phyloP scores from a whole-genome alignment of 2,888 invertebrate species.

The Caenorhabditis imperialis region DNA sequence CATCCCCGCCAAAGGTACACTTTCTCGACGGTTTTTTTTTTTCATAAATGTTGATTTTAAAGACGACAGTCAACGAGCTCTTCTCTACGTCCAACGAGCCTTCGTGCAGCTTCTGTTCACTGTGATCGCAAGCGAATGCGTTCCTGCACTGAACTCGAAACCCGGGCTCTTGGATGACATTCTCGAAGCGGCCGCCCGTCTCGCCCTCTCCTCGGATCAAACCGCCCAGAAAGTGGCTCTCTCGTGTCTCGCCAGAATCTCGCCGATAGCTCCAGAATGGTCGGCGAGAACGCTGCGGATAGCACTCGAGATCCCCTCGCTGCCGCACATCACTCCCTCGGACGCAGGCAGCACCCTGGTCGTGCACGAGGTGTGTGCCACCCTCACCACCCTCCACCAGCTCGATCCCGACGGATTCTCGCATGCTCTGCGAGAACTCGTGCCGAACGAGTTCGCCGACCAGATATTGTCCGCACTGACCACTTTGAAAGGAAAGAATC shows the following conservation, averaged over 20 bases:
- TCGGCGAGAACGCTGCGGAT: slow-evolving; percentile 57
- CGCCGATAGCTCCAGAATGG: slow-evolving; percentile 39
- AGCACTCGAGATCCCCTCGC: slow-evolving; percentile 58
- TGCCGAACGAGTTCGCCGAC: slow-evolving; percentile 57
- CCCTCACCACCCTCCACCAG: slow-evolving; percentile 47
- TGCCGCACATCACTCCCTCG: slow-evolving; percentile 60
- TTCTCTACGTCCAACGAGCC: slow-evolving; percentile 61
- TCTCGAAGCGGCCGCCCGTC: slow-evolving; percentile 53
- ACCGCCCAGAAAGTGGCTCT: slow-evolving; percentile 63
- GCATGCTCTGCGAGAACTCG: slow-evolving; percentile 44
- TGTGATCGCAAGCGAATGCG: slow-evolving; percentile 53
- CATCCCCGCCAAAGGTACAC: slow-evolving; percentile 41
- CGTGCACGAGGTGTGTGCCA: slow-evolving; percentile 62
- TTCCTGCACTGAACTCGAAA: slow-evolving; percentile 28
- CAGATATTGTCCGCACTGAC: slow-evolving; percentile 47
- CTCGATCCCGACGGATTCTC: slow-evolving; percentile 49
- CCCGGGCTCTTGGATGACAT: slow-evolving; percentile 55
- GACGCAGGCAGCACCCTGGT: slow-evolving; percentile 66
- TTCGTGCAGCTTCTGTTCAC: slow-evolving; percentile 62
- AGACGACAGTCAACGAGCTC: slow-evolving; percentile 56
- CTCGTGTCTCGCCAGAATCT: slow-evolving; percentile 49
- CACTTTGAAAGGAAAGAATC: slow-evolving; percentile 53
- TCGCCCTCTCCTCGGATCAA: slow-evolving; percentile 59
- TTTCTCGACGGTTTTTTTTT: background rate
- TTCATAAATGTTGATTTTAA: slow-evolving; percentile 5